These are phyloP conservation scores for Mylabris sibirica DNA, from an alignment of 2,888 invertebrate species.

Conservation along the genomic window DNA sequence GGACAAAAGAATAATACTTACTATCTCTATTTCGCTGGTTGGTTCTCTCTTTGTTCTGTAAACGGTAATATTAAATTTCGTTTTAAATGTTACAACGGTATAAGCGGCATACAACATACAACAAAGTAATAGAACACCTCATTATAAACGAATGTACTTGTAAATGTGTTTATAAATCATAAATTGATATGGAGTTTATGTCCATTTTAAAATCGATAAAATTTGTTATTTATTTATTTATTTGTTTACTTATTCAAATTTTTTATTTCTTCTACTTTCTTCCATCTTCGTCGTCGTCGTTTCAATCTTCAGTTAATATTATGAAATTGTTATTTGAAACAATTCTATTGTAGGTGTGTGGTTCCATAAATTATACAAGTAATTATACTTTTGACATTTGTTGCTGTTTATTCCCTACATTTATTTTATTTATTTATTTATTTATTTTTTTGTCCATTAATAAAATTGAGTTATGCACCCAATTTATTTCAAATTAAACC, in stretches of 20 bases:
- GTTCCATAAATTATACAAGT: conserved; percentile 48
- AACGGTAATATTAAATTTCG: not conserved
- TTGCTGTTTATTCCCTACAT: conserved; percentile 33
- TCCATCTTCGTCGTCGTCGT: not conserved
- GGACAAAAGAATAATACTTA: not conserved
- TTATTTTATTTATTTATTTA: not conserved
- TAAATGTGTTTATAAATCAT: conserved; percentile 32
- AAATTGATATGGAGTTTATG: conserved; percentile 28
- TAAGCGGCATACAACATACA: conserved; percentile 9
- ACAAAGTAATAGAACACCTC: conserved; percentile 30
- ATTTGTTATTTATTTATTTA: not conserved
- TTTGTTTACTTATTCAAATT: not conserved
- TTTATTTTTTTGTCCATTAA: not conserved
- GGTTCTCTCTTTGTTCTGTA: not conserved
- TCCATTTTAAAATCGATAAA: conserved; percentile 14
- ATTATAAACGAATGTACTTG: conserved; percentile 26
- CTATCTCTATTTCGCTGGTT: not conserved
- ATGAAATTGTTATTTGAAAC: conserved; percentile 33
- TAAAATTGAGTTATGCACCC: not conserved
- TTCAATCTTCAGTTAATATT: not conserved
- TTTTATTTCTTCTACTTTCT: not conserved
- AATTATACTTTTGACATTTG: conserved; percentile 51
- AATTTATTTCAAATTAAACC: not conserved
- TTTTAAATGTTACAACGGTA: not conserved
- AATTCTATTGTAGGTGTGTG: conserved; percentile 39